These are phyloP conservation scores for Dryas iulia DNA, from an alignment of 1,140 invertebrate species.

Conservation along the genomic window DNA sequence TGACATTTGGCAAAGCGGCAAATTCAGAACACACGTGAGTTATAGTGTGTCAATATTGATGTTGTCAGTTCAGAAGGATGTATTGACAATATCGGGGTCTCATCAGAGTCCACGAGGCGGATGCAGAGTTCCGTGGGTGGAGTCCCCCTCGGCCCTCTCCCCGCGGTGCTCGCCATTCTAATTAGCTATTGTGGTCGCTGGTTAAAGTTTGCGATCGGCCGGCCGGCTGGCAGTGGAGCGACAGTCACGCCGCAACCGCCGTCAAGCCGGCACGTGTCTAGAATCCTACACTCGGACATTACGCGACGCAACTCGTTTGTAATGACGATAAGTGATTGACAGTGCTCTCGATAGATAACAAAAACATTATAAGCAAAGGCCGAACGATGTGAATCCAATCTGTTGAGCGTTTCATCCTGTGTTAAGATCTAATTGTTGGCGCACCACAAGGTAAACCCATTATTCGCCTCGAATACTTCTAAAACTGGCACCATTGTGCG, in stretches of 20 bases:
- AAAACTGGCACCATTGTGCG: slow-evolving; percentile 65
- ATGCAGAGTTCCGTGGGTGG: slow-evolving; percentile 75
- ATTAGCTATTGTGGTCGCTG: slow-evolving; percentile 77
- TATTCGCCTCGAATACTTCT: slow-evolving; percentile 60
- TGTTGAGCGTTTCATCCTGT: slow-evolving; percentile 41
- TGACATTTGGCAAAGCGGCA: slow-evolving; percentile 18
- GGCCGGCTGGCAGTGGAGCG: slow-evolving; percentile 45
- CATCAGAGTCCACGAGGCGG: slow-evolving; percentile 66
- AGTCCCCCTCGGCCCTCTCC: slow-evolving; percentile 54
- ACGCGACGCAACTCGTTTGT: slow-evolving; percentile 54
- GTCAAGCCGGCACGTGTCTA: slow-evolving; percentile 50
- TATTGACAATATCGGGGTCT: slow-evolving; percentile 48
- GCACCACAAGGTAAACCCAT: slow-evolving; percentile 68
- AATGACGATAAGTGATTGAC: slow-evolving; percentile 70
- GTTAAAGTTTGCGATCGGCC: slow-evolving; percentile 64
- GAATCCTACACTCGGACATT: slow-evolving; percentile 22
- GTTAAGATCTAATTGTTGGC: slow-evolving; percentile 41
- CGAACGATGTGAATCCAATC: slow-evolving; percentile 46
- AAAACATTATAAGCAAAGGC: slow-evolving; percentile 34
- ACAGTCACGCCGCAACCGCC: slow-evolving; percentile 63
- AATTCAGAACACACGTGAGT: slow-evolving; percentile 28
- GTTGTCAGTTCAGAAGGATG: slow-evolving; percentile 41
- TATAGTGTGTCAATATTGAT: slow-evolving; percentile 43
- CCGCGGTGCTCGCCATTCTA: slow-evolving; percentile 72
- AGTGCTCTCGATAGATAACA: slow-evolving; percentile 57